Evolutionary conservation across 1,140 invertebrate species (phyloP), one percentile per base, ranked within the genome.

Genomic region (Aphaenogaster floridana): DNA sequence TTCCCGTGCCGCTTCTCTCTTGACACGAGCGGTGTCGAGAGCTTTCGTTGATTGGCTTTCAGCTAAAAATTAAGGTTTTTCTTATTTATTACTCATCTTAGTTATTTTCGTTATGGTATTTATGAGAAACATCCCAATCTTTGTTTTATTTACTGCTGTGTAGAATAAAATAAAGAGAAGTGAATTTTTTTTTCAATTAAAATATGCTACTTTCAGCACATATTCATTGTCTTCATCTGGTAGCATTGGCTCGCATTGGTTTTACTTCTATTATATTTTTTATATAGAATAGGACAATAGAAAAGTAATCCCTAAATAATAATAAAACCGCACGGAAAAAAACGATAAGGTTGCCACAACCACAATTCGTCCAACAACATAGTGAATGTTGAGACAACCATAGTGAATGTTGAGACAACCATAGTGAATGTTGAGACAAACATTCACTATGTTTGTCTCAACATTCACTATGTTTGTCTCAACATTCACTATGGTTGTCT

Each of bases 61-160:
- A 4, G 0, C 7, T 39, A 57, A 0, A 57, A 57, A 57, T 57
- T 39, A 39, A 57, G 39, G 0, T 42, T 42, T 11, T 3, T 57
- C 42, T 74, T 21, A 74, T 74, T 39, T 17, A 57, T 74, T 28
- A 28, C n/a, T 52, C 8, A 52, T 17, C 6, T 72, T 36, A n/a
- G 34, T 34, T 2, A 52, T 17, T 17, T 9, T 13, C 17, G 21
- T 7, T 17, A 64, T 64, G 11, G 13, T 45, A 48, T 34, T 13
- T 69, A 11, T 13, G 5, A 36, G 17, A 72, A 39, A 57, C 3
- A 57, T 13, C 4, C 9, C 1, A 6, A 36, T 54, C 21, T n/a
- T 54, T 54, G n/a, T 42, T 74, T 39, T 74, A 57, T 57, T 74
- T 57, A 74, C 34, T 57, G 17, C 9, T 57, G 17, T 59, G 21